These are phyloP conservation scores for Natrix natrix DNA, from an alignment of 2,797 vertebrate species.

Conservation along the genomic window DNA sequence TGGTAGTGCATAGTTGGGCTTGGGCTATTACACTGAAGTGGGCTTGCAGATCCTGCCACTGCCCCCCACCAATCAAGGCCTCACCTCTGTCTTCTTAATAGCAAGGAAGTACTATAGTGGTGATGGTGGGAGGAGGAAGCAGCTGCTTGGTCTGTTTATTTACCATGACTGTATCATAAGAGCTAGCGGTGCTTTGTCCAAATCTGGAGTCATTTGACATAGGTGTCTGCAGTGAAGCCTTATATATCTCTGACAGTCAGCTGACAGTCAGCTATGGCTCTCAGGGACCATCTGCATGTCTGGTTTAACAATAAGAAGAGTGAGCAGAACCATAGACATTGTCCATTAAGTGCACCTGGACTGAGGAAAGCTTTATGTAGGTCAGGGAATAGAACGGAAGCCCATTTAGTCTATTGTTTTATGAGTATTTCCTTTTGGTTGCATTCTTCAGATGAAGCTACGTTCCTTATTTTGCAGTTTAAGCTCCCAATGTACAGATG, in stretches of 20 bases:
- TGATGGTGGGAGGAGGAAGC: neutral
- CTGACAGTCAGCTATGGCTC: neutral
- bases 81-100: neutral
- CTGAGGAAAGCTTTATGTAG: neutral
- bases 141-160: neutral
- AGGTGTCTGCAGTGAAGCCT: neutral
- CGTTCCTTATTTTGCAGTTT: neutral
- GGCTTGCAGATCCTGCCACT: neutral
- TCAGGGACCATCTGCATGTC: neutral
- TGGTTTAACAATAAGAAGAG: neutral
- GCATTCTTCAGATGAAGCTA: neutral
- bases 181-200: neutral
- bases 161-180: neutral
- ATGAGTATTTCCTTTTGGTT: neutral
- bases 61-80: neutral
- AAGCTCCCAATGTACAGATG: neutral
- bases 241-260: neutral
- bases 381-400: neutral
- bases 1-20: neutral
- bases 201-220: neutral
- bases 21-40: neutral
- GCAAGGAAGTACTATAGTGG: neutral
- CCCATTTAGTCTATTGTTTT: neutral
- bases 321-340: neutral
- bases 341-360: neutral